A percentile compares a stretch with the other conserved stretches of the same genome.
phyloP scores from a whole-genome alignment of 2,888 invertebrate genomes.

The Chelonus formosanus region DNA sequence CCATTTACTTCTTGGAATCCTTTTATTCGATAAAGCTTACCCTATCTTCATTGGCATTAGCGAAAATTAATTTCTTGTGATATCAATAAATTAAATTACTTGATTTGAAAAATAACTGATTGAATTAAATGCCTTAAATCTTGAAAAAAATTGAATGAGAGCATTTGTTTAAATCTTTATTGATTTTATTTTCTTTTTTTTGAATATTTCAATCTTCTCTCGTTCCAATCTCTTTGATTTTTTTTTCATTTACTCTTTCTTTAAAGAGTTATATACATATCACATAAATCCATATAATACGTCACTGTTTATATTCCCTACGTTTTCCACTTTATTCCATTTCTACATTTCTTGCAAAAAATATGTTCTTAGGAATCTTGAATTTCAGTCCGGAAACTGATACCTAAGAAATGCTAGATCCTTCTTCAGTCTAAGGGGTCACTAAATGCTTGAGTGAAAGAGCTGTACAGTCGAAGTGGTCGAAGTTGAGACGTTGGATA shows the following conservation, averaged over 20 bases:
- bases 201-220: not conserved
- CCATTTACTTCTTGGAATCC: constrained; percentile 11
- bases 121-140: too few relatives aligned
- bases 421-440: constrained; percentile 16
- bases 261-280: too few relatives aligned
- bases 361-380: constrained; percentile 50
- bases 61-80: constrained; percentile 20
- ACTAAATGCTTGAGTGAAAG: constrained; percentile 25
- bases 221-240: not conserved
- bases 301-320: too few relatives aligned
- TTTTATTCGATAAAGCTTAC: constrained; percentile 9
- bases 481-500: constrained; percentile 47
- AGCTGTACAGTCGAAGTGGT: constrained; percentile 22
- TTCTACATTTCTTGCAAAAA: constrained; percentile 29
- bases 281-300: not conserved
- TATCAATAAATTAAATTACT: constrained; percentile 19
- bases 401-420: constrained; percentile 41
- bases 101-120: not conserved
- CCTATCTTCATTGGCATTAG: not conserved
- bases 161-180: not conserved
- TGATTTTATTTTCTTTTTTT: not conserved
- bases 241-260: too few relatives aligned
- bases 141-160: too few relatives aligned
- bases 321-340: constrained; percentile 7
- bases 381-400: constrained; percentile 56